phyloP scores from a whole-genome alignment of 2,888 invertebrate genomes.

The Microctonus brassicae region DNA sequence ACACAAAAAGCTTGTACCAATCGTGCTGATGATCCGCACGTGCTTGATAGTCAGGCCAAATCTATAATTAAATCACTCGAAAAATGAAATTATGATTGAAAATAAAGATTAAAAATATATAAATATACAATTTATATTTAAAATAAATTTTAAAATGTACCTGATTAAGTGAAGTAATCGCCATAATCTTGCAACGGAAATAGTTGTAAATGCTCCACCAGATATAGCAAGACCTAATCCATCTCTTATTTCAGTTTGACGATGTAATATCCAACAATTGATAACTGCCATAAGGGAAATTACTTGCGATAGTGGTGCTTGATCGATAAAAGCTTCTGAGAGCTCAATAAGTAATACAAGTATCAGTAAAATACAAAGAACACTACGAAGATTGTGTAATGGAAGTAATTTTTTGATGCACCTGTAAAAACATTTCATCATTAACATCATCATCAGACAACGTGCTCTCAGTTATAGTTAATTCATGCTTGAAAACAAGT shows the following conservation, averaged over 20 bases:
- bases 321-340: slow-evolving; percentile 51
- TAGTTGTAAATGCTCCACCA: slow-evolving; percentile 51
- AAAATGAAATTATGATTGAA: neutral
- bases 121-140: neutral
- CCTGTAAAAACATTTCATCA: slow-evolving; percentile 43
- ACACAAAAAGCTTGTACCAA: slow-evolving; percentile 51
- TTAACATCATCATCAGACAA: slow-evolving; percentile 10
- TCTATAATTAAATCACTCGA: slow-evolving; percentile 47
- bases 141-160: slow-evolving; percentile 38
- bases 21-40: slow-evolving; percentile 54
- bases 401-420: slow-evolving; percentile 48
- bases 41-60: slow-evolving; percentile 49
- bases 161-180: slow-evolving; percentile 51
- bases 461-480: slow-evolving; percentile 19
- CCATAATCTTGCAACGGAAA: slow-evolving; percentile 52
- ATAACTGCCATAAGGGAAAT: slow-evolving; percentile 52
- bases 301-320: slow-evolving; percentile 49
- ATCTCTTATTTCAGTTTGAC: slow-evolving; percentile 53
- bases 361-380: slow-evolving; percentile 49
- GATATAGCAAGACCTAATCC: slow-evolving; percentile 48
- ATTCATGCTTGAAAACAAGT: slow-evolving; percentile 11
- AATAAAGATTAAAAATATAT: slow-evolving; percentile 4
- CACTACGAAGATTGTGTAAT: slow-evolving; percentile 51
- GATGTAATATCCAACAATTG: slow-evolving; percentile 59
- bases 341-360: slow-evolving; percentile 52